Conservation (phyloP, 1,140 invertebrate species). For the Tetramorium alpestre region DNA sequence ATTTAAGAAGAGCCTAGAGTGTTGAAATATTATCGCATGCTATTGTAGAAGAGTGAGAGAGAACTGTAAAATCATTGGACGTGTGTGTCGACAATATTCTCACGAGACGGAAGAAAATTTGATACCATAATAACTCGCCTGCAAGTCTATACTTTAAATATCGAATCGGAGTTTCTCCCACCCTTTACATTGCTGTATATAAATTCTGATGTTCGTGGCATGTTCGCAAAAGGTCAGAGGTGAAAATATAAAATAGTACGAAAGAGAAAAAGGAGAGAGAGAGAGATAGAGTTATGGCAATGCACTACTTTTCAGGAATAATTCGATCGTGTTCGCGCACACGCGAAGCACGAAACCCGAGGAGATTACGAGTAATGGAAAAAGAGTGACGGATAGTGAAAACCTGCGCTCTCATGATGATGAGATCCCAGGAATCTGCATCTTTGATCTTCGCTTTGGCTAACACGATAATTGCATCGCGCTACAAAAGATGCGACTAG, state of each 20-base stretch:
- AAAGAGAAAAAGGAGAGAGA: not conserved
- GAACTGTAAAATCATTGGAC: not conserved
- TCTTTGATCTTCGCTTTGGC: conserved; percentile 55
- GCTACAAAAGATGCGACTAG: conserved; percentile 11
- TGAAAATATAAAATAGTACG: conserved; percentile 67
- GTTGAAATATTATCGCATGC: not conserved
- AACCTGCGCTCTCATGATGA: conserved; percentile 32
- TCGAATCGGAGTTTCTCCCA: not conserved
- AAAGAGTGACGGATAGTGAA: conserved; percentile 32
- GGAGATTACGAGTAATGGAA: conserved; percentile 45
- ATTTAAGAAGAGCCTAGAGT: not conserved
- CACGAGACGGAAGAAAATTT: conserved; percentile 26
- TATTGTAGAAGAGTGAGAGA: not conserved
- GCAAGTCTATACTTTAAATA: conserved; percentile 61
- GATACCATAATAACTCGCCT: conserved; percentile 26
- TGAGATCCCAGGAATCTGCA: conserved; percentile 22
- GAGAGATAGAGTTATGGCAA: conserved; percentile 41
- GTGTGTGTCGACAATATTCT: conserved; percentile 11
- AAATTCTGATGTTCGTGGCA: conserved; percentile 19
- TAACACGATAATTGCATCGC: conserved; percentile 56
- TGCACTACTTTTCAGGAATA: conserved; percentile 62
- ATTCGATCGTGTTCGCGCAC: conserved; percentile 53
- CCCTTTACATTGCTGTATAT: conserved; percentile 26
- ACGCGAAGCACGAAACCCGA: conserved; percentile 29
- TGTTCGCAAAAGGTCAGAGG: conserved; percentile 72